These are phyloP conservation scores for Fukomys damarensis DNA, from an alignment of 2,113 vertebrate species.

Conservation along the genomic window DNA sequence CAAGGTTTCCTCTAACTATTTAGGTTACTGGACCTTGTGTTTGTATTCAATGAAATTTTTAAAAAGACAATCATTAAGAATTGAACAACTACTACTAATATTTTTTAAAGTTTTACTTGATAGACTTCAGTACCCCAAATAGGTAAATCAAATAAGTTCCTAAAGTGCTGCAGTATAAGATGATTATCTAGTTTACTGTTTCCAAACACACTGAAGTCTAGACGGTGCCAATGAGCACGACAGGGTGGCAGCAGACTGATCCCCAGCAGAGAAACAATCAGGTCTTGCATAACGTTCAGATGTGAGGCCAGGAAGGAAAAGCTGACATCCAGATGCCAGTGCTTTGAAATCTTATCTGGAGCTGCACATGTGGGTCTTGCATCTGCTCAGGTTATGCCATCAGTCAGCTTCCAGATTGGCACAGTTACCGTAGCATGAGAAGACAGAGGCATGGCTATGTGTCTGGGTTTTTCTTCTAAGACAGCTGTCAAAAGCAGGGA, in stretches of 20 bases:
- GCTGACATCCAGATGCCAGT: slow-evolving; percentile 84
- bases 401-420: slow-evolving; percentile 79
- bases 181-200: slow-evolving; percentile 64
- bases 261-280: slow-evolving; percentile 49
- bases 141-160: slow-evolving; percentile 64
- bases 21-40: neutral
- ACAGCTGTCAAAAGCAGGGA: slow-evolving; percentile 51
- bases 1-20: neutral
- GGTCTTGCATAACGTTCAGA: slow-evolving; percentile 80
- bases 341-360: slow-evolving; percentile 74
- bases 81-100: slow-evolving; percentile 65
- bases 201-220: slow-evolving; percentile 37
- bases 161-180: slow-evolving; percentile 39
- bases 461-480: slow-evolving; percentile 13
- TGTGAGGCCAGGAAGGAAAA: slow-evolving; percentile 77
- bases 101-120: slow-evolving; percentile 50
- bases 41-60: slow-evolving; percentile 43
- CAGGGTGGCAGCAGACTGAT: slow-evolving; percentile 73
- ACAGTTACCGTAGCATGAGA: slow-evolving; percentile 70
- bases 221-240: slow-evolving; percentile 48
- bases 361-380: slow-evolving; percentile 83
- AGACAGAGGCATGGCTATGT: neutral
- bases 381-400: slow-evolving; percentile 83
- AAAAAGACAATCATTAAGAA: slow-evolving; percentile 68
- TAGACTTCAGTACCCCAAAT: slow-evolving; percentile 63